Base-by-base conservation (phyloP, 1,140 invertebrate species). In the Panagrolaimus sp. region DNA sequence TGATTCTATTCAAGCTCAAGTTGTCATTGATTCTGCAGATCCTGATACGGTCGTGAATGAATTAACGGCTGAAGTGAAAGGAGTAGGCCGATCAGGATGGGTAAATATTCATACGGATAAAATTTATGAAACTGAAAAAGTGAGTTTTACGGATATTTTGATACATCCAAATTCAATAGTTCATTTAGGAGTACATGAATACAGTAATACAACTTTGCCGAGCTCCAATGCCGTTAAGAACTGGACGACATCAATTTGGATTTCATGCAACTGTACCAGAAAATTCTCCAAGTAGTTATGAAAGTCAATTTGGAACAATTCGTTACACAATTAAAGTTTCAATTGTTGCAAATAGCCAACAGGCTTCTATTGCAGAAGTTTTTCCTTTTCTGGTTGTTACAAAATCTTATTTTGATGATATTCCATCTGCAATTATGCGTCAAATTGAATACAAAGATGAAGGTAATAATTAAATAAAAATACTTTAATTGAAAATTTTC, bases 71-170 rank as follows among this genome's bases (percentile, higher is more conserved):
- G 79, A 83, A 73, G 62, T 83, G 15, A 62, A 76, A 28, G 79
- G 79, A 47, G 62, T 73, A 10, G 81, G 75, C 15, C 68, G 71
- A 17, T 82, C 81, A 24, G 76, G 76, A 43, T 81, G 79, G 79
- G 76, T 83, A 0, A 82, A 81, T 58, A 78, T 81, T 32, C 76
- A 79, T 66, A 81, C 78, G 0, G 79, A 81, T 62, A 81, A 81
- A 65, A 81, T 81, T 15, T 81, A 82, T 63, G 79, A 81, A 48
- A 82, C 76, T 15, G 79, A 81, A 63, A 72, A 74, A 63, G 79
- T 83, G 38, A 63, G 1, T 46, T 38, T 38, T 38, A 7, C 32
- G 2, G 32, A 4, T 38, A 38, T 38, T 38, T 38, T 38, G n/a
- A n/a, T n/a, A n/a, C n/a, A n/a, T n/a, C n/a, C n/a, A n/a, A n/a